Evolutionary conservation across 2,888 invertebrate species (phyloP).

Genomic region (Idaea straminata): DNA sequence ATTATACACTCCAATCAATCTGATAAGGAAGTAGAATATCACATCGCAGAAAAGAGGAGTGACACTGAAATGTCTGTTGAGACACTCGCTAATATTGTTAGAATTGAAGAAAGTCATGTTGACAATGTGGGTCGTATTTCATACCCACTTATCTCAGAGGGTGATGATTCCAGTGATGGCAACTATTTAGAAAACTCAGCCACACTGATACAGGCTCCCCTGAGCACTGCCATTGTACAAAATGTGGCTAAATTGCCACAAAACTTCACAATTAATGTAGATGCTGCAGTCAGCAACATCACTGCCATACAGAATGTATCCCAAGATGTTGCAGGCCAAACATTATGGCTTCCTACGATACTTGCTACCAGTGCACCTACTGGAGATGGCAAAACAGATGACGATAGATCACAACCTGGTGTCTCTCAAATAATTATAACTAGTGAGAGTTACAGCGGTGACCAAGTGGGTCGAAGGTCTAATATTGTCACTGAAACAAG

Average conservation of each 20-base stretch:
- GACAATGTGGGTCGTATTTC: constrained; percentile 65
- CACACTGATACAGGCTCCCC: constrained; percentile 66
- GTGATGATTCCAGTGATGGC: constrained; percentile 64
- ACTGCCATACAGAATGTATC: constrained; percentile 72
- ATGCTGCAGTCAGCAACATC: constrained; percentile 69
- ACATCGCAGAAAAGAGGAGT: constrained; percentile 62
- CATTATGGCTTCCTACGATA: constrained; percentile 73
- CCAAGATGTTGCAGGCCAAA: constrained; percentile 69
- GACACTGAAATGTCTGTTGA: constrained; percentile 68
- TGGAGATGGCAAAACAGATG: constrained; percentile 59
- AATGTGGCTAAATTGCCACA: constrained; percentile 73
- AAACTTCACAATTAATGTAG: constrained; percentile 75
- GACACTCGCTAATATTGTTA: constrained; percentile 65
- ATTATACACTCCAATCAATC: constrained; percentile 66
- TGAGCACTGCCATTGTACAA: constrained; percentile 71
- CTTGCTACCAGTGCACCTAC: constrained; percentile 61
- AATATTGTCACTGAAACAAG: constrained; percentile 68
- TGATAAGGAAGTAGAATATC: constrained; percentile 69
- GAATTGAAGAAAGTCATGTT: constrained; percentile 63
- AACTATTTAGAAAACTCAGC: constrained; percentile 67
- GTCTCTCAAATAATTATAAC: constrained; percentile 74
- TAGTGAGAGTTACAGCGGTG: constrained; percentile 70
- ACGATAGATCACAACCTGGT: constrained; percentile 58
- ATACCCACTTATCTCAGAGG: constrained; percentile 68
- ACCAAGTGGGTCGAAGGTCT: constrained; percentile 57